These are phyloP conservation scores for Paramormyrops kingsleyae DNA, from an alignment of 2,113 vertebrate species.

Conservation along the genomic window DNA sequence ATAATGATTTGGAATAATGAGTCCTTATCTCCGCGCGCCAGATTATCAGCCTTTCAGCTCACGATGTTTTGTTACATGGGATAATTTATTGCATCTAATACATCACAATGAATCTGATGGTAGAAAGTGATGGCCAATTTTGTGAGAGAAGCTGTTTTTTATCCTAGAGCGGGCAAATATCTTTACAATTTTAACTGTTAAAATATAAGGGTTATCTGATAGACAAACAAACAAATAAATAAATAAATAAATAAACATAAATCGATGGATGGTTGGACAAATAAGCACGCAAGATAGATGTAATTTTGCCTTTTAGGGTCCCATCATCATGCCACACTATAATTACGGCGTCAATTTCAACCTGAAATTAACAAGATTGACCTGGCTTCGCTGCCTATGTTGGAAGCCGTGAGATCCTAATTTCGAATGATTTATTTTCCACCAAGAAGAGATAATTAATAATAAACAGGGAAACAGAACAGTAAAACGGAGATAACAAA, in stretches of 20 bases:
- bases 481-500: slow-evolving; percentile 59
- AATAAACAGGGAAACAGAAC: slow-evolving; percentile 68
- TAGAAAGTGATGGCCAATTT: slow-evolving; percentile 83
- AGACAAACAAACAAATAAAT: slow-evolving; percentile 36
- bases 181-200: slow-evolving; percentile 81
- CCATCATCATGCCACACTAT: slow-evolving; percentile 62
- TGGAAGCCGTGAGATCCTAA: slow-evolving; percentile 66
- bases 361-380: slow-evolving; percentile 92
- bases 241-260: slow-evolving; percentile 40
- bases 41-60: slow-evolving; percentile 99
- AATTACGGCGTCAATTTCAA: slow-evolving; percentile 97
- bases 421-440: slow-evolving; percentile 85
- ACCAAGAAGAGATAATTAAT: slow-evolving; percentile 82
- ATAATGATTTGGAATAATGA: slow-evolving; percentile 99
- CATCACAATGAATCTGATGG: slow-evolving; percentile 99
- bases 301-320: slow-evolving; percentile 72
- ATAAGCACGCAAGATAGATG: slow-evolving; percentile 45
- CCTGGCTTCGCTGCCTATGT: slow-evolving; percentile 62
- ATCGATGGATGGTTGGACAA: background rate
- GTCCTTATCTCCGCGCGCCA: slow-evolving; percentile 99
- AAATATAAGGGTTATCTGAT: slow-evolving; percentile 90
- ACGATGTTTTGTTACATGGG: slow-evolving; percentile 99
- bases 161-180: slow-evolving; percentile 75
- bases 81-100: slow-evolving; percentile 99
- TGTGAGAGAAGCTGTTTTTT: slow-evolving; percentile 57